phyloP scores from a whole-genome alignment of 1,140 invertebrate genomes.

The Drosophila nigromelanica region DNA sequence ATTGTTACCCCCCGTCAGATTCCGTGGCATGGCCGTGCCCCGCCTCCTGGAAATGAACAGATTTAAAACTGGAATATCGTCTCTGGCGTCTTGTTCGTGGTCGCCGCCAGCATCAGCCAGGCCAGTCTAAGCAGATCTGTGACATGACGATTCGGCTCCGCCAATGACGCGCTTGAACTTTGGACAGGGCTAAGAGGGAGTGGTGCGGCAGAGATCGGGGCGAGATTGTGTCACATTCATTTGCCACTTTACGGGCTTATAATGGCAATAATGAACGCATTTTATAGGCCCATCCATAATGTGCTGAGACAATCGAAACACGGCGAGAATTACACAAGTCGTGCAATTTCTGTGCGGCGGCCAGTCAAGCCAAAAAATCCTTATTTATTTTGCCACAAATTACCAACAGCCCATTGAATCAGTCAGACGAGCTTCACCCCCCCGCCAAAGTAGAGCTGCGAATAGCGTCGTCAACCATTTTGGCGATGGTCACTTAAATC shows the following conservation, averaged over 20 bases:
- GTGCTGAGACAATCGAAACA: slow-evolving; percentile 54
- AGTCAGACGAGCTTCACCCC: not conserved
- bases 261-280: slow-evolving; percentile 82
- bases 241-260: slow-evolving; percentile 78
- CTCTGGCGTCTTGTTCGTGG: slow-evolving; percentile 63
- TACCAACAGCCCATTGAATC: slow-evolving; percentile 21
- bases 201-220: slow-evolving; percentile 16
- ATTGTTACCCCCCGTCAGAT: slow-evolving; percentile 48
- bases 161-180: slow-evolving; percentile 53
- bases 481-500: slow-evolving; percentile 12
- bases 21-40: slow-evolving; percentile 3
- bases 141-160: slow-evolving; percentile 29
- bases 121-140: slow-evolving; percentile 17
- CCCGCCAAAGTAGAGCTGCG: slow-evolving; percentile 1
- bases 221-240: slow-evolving; percentile 65
- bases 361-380: slow-evolving; percentile 20
- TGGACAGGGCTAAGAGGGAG: slow-evolving; percentile 27
- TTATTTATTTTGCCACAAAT: slow-evolving; percentile 41
- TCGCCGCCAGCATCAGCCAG: not conserved
- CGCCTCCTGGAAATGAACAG: slow-evolving; percentile 25
- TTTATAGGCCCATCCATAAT: slow-evolving; percentile 79
- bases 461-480: slow-evolving; percentile 2
- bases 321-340: slow-evolving; percentile 65
- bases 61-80: slow-evolving; percentile 81
- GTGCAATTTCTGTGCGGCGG: slow-evolving; percentile 49